A percentile compares a stretch with the other conserved stretches of the same genome.
These are phyloP conservation scores for Tholera decimalis DNA, from an alignment of 2,888 invertebrate genomes.

Conservation along the genomic window DNA sequence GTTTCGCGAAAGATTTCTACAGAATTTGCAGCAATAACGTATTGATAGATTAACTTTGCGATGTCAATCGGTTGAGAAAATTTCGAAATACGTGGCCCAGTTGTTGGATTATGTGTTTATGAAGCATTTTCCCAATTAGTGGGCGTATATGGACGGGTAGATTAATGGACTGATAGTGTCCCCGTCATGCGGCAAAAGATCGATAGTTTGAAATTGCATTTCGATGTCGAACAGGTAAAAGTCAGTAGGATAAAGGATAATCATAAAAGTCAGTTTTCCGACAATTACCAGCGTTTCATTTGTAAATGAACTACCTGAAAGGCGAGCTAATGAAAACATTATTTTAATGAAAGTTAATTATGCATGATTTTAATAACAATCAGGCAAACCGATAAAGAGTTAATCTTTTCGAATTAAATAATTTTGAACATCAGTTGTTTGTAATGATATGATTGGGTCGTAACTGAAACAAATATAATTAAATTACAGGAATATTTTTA, in stretches of 20 bases:
- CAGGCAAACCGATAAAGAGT: constrained; percentile 25
- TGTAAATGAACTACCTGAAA: constrained; percentile 5
- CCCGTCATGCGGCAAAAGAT: constrained; percentile 32
- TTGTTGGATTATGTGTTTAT: constrained; percentile 30
- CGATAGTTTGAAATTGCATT: constrained; percentile 49
- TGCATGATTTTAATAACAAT: constrained; percentile 22
- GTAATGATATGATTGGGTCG: constrained; percentile 1
- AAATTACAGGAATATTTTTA: not conserved
- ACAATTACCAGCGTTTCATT: constrained; percentile 1
- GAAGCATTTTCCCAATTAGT: constrained; percentile 46
- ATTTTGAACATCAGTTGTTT: constrained; percentile 10
- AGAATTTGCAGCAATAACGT: constrained; percentile 62
- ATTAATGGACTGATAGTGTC: constrained; percentile 37
- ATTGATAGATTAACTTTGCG: constrained; percentile 49
- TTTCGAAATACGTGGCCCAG: constrained; percentile 48
- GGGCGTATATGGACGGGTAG: constrained; percentile 31
- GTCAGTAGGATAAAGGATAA: not conserved
- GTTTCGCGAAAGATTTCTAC: constrained; percentile 79
- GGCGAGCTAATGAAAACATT: constrained; percentile 8
- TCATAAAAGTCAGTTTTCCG: not conserved
- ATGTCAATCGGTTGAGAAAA: constrained; percentile 50
- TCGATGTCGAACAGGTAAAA: constrained; percentile 13
- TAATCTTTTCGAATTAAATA: constrained; percentile 9
- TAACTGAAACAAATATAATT: not conserved
- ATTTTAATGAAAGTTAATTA: constrained; percentile 14